These are phyloP conservation scores for Volucella zonaria DNA, from an alignment of 2,888 invertebrate species.

Conservation along the genomic window DNA sequence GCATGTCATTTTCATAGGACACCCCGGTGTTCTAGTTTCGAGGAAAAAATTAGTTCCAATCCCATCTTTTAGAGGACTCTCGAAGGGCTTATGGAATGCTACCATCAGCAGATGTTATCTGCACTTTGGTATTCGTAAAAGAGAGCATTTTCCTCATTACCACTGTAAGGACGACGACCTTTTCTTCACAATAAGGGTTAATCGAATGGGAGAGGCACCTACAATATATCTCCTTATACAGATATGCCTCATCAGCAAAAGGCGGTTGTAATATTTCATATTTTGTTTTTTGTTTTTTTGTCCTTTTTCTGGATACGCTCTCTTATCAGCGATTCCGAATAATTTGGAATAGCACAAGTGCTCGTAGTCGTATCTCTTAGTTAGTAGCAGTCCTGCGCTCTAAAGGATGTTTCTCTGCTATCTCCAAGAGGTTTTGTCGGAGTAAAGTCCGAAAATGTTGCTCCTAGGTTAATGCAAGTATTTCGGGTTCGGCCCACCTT, in stretches of 20 bases:
- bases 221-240: constrained; percentile 33
- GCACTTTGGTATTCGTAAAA: background rate
- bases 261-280: constrained; percentile 36
- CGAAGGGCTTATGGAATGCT: background rate
- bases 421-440: too few species aligned
- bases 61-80: background rate
- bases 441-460: too few species aligned
- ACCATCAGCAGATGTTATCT: background rate
- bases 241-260: constrained; percentile 10
- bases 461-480: too few species aligned
- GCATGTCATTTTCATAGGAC: background rate
- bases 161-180: constrained; percentile 41
- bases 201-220: constrained; percentile 55
- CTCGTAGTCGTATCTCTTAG: constrained; percentile 12
- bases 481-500: too few species aligned
- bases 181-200: constrained; percentile 33
- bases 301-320: constrained; percentile 13
- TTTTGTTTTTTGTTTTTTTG: background rate
- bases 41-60: background rate
- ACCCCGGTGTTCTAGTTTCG: background rate
- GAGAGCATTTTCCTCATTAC: constrained; percentile 20
- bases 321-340: constrained; percentile 15
- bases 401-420: too few species aligned
- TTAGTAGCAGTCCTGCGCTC: background rate
- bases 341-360: constrained; percentile 18